These are phyloP conservation scores for Lycaena phlaeas DNA, from an alignment of 2,888 invertebrate genomes.

Conservation along the genomic window DNA sequence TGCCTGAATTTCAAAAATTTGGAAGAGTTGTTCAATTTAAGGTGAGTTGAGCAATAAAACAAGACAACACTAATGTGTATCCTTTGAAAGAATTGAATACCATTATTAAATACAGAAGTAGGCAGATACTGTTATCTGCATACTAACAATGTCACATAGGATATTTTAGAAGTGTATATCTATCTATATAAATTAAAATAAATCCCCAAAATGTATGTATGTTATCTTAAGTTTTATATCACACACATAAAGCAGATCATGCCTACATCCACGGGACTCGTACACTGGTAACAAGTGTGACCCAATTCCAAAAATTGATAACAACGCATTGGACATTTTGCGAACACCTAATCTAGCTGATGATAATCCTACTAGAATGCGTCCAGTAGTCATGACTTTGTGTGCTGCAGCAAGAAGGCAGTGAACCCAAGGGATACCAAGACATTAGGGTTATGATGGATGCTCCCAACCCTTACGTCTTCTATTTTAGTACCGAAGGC, in stretches of 20 bases:
- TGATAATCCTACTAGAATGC: background rate
- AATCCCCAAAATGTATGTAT: no score
- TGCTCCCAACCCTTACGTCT: background rate
- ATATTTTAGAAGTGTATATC: no score
- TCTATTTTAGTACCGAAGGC: background rate
- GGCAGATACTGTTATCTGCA: no score
- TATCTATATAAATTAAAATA: no score
- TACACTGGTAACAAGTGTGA: background rate
- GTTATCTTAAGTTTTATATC: background rate
- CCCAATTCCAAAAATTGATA: background rate
- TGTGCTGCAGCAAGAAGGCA: background rate
- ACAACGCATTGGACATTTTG: background rate
- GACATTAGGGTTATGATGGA: background rate
- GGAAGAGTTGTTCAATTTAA: slow-evolving; percentile 78
- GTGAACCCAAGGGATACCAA: background rate
- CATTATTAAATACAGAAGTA: no score
- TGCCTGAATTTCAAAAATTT: slow-evolving; percentile 85
- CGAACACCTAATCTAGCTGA: background rate
- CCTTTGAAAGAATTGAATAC: slow-evolving; percentile 26
- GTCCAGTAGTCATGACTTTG: background rate
- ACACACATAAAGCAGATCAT: background rate
- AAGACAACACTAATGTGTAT: slow-evolving; percentile 22
- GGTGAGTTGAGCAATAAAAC: slow-evolving; percentile 47
- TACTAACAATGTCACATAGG: no score
- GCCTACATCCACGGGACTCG: background rate